Base-by-base conservation (phyloP, 2,888 invertebrate species). In the Metacarcinus magister region DNA sequence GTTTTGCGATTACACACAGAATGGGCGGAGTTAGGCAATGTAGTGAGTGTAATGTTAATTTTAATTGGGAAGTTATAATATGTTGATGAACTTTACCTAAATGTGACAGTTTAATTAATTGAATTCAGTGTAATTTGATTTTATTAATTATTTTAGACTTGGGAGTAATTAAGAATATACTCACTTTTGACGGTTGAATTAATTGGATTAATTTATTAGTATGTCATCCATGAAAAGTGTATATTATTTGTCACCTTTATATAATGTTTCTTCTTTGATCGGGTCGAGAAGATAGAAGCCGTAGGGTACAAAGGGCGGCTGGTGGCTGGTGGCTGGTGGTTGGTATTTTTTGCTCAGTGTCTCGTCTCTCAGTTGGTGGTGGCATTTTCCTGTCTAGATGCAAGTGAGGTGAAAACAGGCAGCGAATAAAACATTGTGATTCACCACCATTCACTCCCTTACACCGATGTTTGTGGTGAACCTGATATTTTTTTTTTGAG, bases 51-150 rank as follows among this genome's bases (percentile, higher is more conserved):
- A 87, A 82, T n/a, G 3, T 23, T 16, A 75, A 10, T 39, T 87
- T 87, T 87, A 87, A 87, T 87, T 32, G 3, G 32, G 32, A 87
- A 32, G 87, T 39, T 87, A 16, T 28, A 32, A 87, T 39, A 39
- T 87, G 87, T 87, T 87, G 19, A 87, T 87, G 32, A 87, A 87
- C 32, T 87, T 39, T 39, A 39, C 87, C 87, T 10, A 87, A 13
- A 87, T 87, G 87, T 87, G 87, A 19, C 39, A 87, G 39, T 4
- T 16, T 87, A 87, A 39, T 87, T 87, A 87, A 87, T 19, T 87
- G 39, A 16, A 39, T 39, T 32, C 39, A 39, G 39, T 13, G 10
- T 87, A 39, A 87, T 39, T 87, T 39, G 39, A 16, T 39, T 87
- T 4, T 39, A 32, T 32, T 87, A 2, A 16, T 16, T 87, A 39